Conservation (phyloP, 2,797 vertebrate species). For the Pteropus rufus region DNA sequence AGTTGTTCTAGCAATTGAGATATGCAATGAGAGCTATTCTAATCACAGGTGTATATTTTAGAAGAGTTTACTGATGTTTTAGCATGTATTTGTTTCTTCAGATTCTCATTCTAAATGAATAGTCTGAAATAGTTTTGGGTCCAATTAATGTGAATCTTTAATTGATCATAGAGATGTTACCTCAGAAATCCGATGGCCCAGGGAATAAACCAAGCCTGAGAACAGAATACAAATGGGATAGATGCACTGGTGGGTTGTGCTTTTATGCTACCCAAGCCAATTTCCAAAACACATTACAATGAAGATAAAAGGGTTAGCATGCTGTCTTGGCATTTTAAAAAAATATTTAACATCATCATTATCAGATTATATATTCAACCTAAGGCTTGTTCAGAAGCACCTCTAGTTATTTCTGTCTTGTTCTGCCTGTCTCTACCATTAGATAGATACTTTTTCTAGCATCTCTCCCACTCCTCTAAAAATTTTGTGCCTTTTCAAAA, state of each 20-base stretch:
- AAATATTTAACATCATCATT: background rate
- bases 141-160: conserved; percentile 21
- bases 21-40: background rate
- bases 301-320: background rate
- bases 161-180: background rate
- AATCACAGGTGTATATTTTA: background rate
- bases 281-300: background rate
- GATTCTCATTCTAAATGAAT: conserved; percentile 13
- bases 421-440: background rate
- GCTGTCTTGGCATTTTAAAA: background rate
- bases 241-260: background rate
- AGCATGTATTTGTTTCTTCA: background rate
- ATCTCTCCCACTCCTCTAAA: background rate
- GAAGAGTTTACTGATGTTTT: background rate
- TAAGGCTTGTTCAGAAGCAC: background rate
- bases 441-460: background rate
- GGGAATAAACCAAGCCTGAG: background rate
- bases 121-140: background rate
- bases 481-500: background rate
- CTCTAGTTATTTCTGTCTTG: background rate
- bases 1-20: background rate
- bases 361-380: background rate
- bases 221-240: background rate
- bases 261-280: background rate
- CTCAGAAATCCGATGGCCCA: background rate